Conservation (phyloP, 2,113 vertebrate genomes). For the Ceyx cyanopectus region DNA sequence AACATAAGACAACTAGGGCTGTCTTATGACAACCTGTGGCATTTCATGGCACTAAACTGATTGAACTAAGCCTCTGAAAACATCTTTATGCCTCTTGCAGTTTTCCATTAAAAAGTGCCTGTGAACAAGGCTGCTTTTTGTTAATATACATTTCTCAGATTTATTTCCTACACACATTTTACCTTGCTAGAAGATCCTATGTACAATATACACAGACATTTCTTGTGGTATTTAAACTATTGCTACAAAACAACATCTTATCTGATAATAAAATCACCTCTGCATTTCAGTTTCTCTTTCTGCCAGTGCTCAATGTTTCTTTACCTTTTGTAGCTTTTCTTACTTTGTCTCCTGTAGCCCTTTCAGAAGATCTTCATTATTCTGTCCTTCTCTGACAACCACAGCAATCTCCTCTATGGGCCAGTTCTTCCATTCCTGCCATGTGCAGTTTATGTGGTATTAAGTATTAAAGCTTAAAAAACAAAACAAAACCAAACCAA, state of each 20-base stretch:
- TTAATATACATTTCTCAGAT: not conserved
- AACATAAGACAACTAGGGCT: too few relatives aligned
- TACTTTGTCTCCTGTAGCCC: not conserved
- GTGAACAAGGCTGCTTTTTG: not conserved
- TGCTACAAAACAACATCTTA: not conserved
- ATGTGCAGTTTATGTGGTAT: not conserved
- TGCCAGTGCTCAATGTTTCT: not conserved
- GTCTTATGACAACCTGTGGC: not conserved
- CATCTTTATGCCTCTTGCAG: not conserved
- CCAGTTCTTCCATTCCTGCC: not conserved
- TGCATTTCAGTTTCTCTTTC: not conserved
- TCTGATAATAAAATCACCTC: not conserved
- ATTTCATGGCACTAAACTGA: not conserved
- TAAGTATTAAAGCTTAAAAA: not conserved
- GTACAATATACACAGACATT: not conserved
- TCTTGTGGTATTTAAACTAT: not conserved
- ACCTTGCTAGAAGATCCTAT: not conserved
- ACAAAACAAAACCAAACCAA: not conserved
- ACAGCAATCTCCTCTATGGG: not conserved
- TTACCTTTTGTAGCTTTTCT: not conserved
- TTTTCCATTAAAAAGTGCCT: not conserved
- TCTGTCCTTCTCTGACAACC: not conserved
- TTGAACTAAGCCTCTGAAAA: not conserved
- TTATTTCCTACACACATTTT: not conserved
- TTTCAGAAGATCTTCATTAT: not conserved